Base-by-base conservation (phyloP, 2,888 invertebrate genomes). In the Liopterus haemorrhoidalis region DNA sequence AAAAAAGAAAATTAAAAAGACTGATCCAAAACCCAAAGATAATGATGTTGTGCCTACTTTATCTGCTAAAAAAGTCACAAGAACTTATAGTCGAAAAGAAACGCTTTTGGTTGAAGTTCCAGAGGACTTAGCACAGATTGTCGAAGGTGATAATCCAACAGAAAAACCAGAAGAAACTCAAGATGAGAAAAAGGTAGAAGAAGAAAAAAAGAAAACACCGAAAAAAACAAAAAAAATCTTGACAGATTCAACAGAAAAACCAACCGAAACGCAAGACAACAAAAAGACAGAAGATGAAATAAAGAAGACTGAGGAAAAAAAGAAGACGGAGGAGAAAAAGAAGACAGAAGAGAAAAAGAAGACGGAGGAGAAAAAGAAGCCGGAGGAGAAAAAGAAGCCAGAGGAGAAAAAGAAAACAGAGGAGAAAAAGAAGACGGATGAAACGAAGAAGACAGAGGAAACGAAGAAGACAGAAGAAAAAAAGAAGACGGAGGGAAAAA, bases 41-140 rank as follows among this genome's bases (percentile, higher is more conserved):
- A 27, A 37, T 5, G 46, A 61, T n/a, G 47, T 58, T 2, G 63
- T 62, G 32, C 63, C 64, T 2, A 59, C 57, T 51, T 55, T 64
- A 12, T 59, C 59, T 42, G 60, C 63, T 6, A 61, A 57, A 40
- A 57, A 57, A 51, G 61, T 62, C 4, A 46, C 63, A 18, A 68
- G 67, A 56, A 68, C 68, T 1, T 68, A 68, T 42, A 65, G 66
- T 1, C 56, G 67, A 28, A 68, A 68, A 55, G 44, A 44, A 24
- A 9, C 38, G 6, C 24, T 44, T 2, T n/a, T n/a, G n/a, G 5
- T 44, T 12, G 30, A 38, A 12, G 32, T 44, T 2, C 44, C 44
- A 16, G 38, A 22, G 5, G 44, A 38, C 4, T 20, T 44, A 19
- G 44, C 37, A 18, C 20, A 24, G 9, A 38, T 38, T 22, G 44